Conservation (phyloP, 2,888 invertebrate species). For the Catocala sponsa region DNA sequence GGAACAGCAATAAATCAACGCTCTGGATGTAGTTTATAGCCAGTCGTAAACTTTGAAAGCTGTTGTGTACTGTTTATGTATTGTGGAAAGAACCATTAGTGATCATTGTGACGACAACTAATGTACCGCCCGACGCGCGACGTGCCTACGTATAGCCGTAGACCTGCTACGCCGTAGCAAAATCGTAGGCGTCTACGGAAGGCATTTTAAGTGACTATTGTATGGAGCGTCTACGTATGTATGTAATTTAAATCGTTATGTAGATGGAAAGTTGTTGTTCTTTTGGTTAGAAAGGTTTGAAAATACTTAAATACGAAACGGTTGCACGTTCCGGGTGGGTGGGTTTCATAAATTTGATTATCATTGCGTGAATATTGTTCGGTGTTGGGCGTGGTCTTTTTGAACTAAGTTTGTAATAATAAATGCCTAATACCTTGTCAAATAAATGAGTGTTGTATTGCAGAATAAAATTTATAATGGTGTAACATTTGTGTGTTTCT, state of each 20-base stretch:
- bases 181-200: slow-evolving; percentile 25
- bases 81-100: slow-evolving; percentile 48
- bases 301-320: neutral
- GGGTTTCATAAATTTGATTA: neutral
- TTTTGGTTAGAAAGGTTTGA: neutral
- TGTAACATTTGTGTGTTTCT: slow-evolving; percentile 1
- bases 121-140: slow-evolving; percentile 17
- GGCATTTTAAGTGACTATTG: slow-evolving; percentile 13
- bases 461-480: too few relatives aligned
- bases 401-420: too few relatives aligned
- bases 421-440: too few relatives aligned
- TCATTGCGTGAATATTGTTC: neutral
- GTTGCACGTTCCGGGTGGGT: neutral
- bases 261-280: neutral
- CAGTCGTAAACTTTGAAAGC: slow-evolving; percentile 61
- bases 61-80: slow-evolving; percentile 51
- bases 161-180: slow-evolving; percentile 41
- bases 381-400: too few relatives aligned
- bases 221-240: neutral
- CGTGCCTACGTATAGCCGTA: slow-evolving; percentile 26
- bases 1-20: slow-evolving; percentile 55
- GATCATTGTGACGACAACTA: slow-evolving; percentile 40
- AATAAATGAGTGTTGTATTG: too few relatives aligned
- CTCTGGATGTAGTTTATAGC: slow-evolving; percentile 53
- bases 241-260: neutral